Evolutionary conservation across 2,797 vertebrate species (phyloP).

Genomic region (Heterohyrax brucei): DNA sequence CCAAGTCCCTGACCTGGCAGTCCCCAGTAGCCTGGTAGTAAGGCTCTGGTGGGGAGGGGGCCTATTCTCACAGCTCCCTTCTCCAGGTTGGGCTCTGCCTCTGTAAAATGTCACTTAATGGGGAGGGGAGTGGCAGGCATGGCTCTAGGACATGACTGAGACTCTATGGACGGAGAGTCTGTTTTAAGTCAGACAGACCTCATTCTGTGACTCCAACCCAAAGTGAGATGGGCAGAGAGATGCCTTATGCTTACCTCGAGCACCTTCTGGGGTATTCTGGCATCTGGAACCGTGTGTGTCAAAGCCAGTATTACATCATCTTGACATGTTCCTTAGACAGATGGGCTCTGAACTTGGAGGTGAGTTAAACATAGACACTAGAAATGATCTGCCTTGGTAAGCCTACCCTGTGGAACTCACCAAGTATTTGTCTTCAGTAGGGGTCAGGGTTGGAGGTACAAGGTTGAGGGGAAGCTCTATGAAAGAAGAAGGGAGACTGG

Average conservation of each 20-base stretch:
- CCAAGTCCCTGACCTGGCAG: neutral
- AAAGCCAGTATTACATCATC: conserved; percentile 64
- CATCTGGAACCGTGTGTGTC: conserved; percentile 44
- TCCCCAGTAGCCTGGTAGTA: rapidly evolving
- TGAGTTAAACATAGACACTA: neutral
- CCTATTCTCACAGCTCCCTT: neutral
- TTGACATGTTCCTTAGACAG: neutral
- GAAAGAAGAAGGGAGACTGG: neutral
- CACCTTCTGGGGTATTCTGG: conserved; percentile 63
- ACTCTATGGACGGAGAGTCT: neutral
- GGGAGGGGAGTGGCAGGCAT: neutral
- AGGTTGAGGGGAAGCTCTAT: neutral
- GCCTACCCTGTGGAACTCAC: neutral
- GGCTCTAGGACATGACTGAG: neutral
- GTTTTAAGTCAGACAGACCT: neutral
- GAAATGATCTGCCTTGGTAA: neutral
- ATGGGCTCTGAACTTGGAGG: neutral
- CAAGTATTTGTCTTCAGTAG: neutral
- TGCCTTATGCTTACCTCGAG: conserved; percentile 84
- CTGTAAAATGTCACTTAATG: neutral
- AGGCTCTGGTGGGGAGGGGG: neutral
- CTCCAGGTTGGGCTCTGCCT: neutral
- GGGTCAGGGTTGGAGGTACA: neutral
- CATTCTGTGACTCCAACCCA: neutral
- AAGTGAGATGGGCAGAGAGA: neutral